Evolutionary conservation across 2,797 vertebrate genomes (phyloP), one percentile per base, ranked within the genome.

Genomic region (Corythornis leucogaster): DNA sequence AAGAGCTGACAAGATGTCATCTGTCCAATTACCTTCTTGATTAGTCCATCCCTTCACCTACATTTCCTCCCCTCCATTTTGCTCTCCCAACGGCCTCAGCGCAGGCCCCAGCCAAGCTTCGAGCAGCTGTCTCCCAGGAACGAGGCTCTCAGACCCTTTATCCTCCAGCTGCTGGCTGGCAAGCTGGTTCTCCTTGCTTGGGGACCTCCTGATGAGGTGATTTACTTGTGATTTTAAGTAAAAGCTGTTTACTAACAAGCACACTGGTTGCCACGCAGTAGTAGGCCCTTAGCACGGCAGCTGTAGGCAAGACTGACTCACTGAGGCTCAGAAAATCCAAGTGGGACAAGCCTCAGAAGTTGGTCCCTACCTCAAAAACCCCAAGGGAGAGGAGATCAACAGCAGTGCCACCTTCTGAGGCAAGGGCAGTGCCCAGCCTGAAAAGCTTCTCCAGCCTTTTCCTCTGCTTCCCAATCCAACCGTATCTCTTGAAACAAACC

Each of bases 261-360:
- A 2, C 21, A 58, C 51, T 33, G 35, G 85, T 76, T 89, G 91
- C 82, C 85, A 82, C 25, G 80, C 69, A 92, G 73, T 85, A 87
- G 53, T 7, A 48, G 38, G 73, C 59, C 59, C 48, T 55, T 2
- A 21, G 74, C 74, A 54, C 69, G 90, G 84, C 86, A 93, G 80
- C 81, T 67, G 64, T 42, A 80, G 85, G 87, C 85, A 89, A 85
- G 69, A 83, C 54, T 94, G 92, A 94, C 81, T 94, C 87, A 85
- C 42, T 50, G 38, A 35, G 76, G 5, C 68, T 82, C 54, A 89
- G 43, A 71, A 93, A 90, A 94, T 15, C 68, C 43, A 75, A 13
- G 30, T 62, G 35, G 61, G 83, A 93, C 80, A 89, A 93, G 57
- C 46, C 76, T 90, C 69, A 85, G 58, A 82, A 83, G 46, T 9